Base-by-base conservation (phyloP, 2,888 invertebrate species). In the Lycaena phlaeas region DNA sequence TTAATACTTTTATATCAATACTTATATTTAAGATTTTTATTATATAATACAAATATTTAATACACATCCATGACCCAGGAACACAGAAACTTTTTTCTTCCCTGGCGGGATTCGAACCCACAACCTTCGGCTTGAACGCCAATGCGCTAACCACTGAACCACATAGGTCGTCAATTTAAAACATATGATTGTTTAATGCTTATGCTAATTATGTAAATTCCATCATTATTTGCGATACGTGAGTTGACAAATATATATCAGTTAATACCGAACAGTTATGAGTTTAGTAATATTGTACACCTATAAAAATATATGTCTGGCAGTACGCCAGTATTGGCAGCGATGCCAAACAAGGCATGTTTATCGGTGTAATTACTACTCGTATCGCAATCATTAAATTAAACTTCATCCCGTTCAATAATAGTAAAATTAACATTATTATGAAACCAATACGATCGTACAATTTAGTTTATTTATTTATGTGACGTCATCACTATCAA, bases 261-360 rank as follows among this genome's bases (percentile, higher is more conserved):
- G 25, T 29, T 30, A 30, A 30, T 14, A 29, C 6, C 17, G n/a
- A n/a, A n/a, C n/a, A 10, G 18, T 14, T 29, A 39, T 30, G 17
- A 30, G 30, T 30, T 39, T 30, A 30, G 30, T 39, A 31, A 39
- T 39, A 31, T 31, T 31, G 39, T 39, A 29, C 29, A 30, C 36
- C 36, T 36, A 36, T 11, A 30, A 31, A 44, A 48, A 46, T 45
- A 45, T 15, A 27, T 34, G 28, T 29, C 36, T 44, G 46, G 43
- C 51, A 48, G 40, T 48, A 37, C 47, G 46, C 56, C 61, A 68
- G 38, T 30, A 42, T 36, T 34, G 41, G 28, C 39, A 41, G 39
- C 39, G 40, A 27, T 50, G 50, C 50, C 48, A 50, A 48, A 46
- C 44, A 50, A 45, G 39, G 39, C 42, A 40, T 45, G 45, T 45